Percentiles rank a stretch among this genome's conserved stretches.
These are phyloP conservation scores for Protobothrops mucrosquamatus DNA, from an alignment of 2,113 vertebrate species.

Conservation along the genomic window DNA sequence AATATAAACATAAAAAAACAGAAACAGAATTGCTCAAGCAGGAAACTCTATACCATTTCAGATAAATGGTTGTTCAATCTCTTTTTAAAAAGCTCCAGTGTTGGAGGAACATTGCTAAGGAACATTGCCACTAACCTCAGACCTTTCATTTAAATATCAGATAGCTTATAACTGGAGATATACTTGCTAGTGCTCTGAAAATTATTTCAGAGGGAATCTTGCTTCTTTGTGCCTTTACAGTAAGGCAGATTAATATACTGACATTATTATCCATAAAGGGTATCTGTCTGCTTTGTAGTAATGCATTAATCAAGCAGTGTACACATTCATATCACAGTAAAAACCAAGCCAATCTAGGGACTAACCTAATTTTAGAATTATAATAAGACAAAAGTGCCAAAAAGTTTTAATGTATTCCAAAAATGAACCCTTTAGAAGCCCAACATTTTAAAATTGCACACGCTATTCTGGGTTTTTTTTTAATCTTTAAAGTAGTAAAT, in stretches of 20 bases:
- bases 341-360: conserved; percentile 15
- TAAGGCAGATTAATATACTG: background rate
- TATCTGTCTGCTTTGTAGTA: conserved; percentile 33
- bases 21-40: background rate
- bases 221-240: background rate
- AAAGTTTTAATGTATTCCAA: background rate
- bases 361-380: conserved; percentile 26
- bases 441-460: background rate
- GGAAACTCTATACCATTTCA: background rate
- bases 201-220: background rate
- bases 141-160: background rate
- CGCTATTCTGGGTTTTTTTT: background rate
- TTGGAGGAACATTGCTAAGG: background rate
- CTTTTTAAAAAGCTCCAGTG: background rate
- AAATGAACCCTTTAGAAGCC: background rate
- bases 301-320: background rate
- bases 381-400: background rate
- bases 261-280: background rate
- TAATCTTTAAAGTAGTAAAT: background rate
- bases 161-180: background rate
- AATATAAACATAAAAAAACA: background rate
- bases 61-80: background rate
- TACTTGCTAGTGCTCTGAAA: background rate
- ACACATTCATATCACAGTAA: conserved; percentile 14
- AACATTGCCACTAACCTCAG: background rate